These are phyloP conservation scores for Cottoperca gobio DNA, from an alignment of 2,797 vertebrate species.

Conservation along the genomic window DNA sequence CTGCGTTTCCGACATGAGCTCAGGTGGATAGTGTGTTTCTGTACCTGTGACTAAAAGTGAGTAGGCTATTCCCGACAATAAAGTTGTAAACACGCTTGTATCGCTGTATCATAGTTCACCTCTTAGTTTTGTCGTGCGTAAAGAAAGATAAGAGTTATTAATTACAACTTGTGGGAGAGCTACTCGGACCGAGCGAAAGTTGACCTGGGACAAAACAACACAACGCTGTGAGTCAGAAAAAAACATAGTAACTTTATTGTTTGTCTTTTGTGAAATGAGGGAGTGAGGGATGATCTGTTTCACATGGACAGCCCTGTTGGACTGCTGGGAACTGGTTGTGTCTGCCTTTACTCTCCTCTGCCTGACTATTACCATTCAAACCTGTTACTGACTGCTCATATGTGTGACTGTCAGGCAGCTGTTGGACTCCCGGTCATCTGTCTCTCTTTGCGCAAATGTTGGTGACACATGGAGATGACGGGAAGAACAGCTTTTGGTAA, in stretches of 20 bases:
- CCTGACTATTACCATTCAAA: conserved; percentile 27
- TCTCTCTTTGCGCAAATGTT: conserved; percentile 57
- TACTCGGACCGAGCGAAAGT: conserved; percentile 18
- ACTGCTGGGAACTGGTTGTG: neutral
- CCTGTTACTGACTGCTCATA: conserved; percentile 30
- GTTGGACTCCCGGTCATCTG: conserved; percentile 39
- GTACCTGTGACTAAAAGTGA: conserved; percentile 28
- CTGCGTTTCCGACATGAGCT: conserved; percentile 62
- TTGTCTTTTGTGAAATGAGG: conserved; percentile 9
- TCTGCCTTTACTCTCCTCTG: no score
- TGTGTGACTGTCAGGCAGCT: conserved; percentile 57
- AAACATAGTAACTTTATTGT: conserved; percentile 66
- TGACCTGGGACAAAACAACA: conserved; percentile 42
- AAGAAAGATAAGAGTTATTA: no score
- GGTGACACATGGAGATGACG: conserved; percentile 54
- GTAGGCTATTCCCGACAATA: neutral
- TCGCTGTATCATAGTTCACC: accelerated
- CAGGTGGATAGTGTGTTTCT: conserved; percentile 57
- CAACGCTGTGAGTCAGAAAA: conserved; percentile 35
- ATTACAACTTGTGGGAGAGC: neutral
- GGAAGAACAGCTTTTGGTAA: neutral
- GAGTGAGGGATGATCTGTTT: neutral
- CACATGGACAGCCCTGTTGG: neutral
- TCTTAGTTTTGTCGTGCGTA: neutral
- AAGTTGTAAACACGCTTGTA: accelerated